Evolutionary conservation across 2,797 vertebrate species (phyloP).

Genomic region (Cirrhinus molitorella): DNA sequence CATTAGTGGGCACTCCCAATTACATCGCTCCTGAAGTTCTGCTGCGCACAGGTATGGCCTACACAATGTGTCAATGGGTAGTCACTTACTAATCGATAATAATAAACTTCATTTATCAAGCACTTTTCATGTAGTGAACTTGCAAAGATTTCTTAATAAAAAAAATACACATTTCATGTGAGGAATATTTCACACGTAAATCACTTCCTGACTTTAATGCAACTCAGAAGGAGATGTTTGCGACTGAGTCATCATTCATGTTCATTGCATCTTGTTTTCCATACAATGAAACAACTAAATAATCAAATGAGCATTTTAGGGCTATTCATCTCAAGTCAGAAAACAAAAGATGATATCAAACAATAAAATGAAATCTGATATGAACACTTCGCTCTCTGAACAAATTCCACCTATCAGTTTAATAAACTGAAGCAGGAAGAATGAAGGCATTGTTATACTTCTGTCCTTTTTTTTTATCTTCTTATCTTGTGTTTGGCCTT

Average conservation of each 20-base stretch:
- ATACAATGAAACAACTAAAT: not conserved
- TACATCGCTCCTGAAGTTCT: constrained; percentile 97
- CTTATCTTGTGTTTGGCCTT: no score
- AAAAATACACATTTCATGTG: not conserved
- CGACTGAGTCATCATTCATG: not conserved
- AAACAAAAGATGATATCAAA: not conserved
- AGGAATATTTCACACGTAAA: not conserved
- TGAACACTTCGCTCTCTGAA: no score
- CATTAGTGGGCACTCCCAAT: constrained; percentile 96
- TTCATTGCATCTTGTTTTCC: not conserved
- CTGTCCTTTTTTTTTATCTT: no score
- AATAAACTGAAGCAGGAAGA: not conserved
- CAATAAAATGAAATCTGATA: not conserved
- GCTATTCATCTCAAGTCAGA: not conserved
- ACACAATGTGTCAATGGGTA: not conserved
- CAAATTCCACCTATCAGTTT: no score
- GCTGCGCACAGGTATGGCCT: constrained; percentile 87
- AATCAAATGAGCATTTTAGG: not conserved
- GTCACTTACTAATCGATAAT: not conserved
- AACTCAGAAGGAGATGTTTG: not conserved
- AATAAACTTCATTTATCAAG: not conserved
- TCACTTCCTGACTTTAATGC: not conserved
- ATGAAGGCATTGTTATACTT: not conserved
- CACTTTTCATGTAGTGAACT: not conserved
- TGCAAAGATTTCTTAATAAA: not conserved